phyloP scores from a whole-genome alignment of 2,113 vertebrate species.

The Podiceps cristatus region DNA sequence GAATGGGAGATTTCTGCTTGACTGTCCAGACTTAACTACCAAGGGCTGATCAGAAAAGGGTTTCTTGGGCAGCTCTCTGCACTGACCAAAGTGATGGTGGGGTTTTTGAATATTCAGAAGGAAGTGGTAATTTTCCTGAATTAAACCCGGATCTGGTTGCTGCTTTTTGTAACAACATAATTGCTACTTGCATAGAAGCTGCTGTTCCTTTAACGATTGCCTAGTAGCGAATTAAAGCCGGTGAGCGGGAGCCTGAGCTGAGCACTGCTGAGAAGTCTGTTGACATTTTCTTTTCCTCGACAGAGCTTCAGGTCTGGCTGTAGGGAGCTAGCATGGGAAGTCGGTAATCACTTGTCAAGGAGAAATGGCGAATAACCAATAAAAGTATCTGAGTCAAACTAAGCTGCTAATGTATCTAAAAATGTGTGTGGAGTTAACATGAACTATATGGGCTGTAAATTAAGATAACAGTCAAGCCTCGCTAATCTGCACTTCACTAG shows the following conservation, averaged over 20 bases:
- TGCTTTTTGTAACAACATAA: background rate
- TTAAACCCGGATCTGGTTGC: background rate
- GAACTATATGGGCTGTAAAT: slow-evolving; percentile 25
- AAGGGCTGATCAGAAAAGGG: background rate
- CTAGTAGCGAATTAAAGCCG: background rate
- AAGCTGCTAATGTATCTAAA: slow-evolving; percentile 52
- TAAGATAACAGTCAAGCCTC: slow-evolving; percentile 48
- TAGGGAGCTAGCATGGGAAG: slow-evolving; percentile 50
- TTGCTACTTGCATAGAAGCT: background rate
- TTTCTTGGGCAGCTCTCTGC: background rate
- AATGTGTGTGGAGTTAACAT: slow-evolving; percentile 26
- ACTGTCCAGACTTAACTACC: background rate
- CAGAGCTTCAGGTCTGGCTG: slow-evolving; percentile 58
- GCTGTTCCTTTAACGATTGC: slow-evolving; percentile 18
- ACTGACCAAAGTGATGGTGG: background rate
- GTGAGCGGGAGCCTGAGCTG: background rate
- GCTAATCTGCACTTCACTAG: slow-evolving; percentile 12
- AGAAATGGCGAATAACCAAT: slow-evolving; percentile 26
- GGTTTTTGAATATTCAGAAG: background rate
- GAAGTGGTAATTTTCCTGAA: background rate
- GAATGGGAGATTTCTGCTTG: background rate
- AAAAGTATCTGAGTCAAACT: slow-evolving; percentile 24
- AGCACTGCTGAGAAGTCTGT: slow-evolving; percentile 28
- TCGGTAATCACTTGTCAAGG: slow-evolving; percentile 61
- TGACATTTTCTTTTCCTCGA: slow-evolving; percentile 46